Base-by-base conservation (phyloP, 2,888 invertebrate species). In the Chouioia cunea region DNA sequence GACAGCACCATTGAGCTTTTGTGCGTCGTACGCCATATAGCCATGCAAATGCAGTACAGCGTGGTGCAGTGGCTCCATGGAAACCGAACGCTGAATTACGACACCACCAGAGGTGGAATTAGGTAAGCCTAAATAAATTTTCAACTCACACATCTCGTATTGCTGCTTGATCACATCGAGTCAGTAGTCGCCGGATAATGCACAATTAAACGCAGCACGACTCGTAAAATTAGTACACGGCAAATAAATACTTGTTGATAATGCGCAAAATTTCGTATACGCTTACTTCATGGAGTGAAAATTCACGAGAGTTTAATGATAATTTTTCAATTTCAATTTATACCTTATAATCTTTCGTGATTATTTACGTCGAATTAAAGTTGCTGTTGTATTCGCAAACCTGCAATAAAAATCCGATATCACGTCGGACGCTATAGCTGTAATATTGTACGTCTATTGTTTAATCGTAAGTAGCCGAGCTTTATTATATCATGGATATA, bases 1-100 rank as follows among this genome's bases (percentile, higher is more conserved):
- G 91, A 91, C 79, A 91, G 91, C 16, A 91, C 91, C 15, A 88
- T 92, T 58, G 90, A 91, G 65, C 86, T 92, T 77, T 87, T 90
- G 67, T 92, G 92, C 84, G 86, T 91, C 70, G 88, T 89, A 67
- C 86, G 87, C 27, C 87, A 87, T 77, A 86, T 88, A 78, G 86
- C 87, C 52, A 87, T 87, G 82, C 87, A 87, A 74, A 86, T 90
- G 63, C 87, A 87, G 68, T 88, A 86, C 79, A 87, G 87, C 70
- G 90, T 90, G 65, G 88, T 89, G 56, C 87, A 87, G 78, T 91
- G 91, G 91, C 87, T 90, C 15, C 91, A 91, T 75, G 90, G 90
- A 74, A 89, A 89, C 66, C 84, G 88, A 71, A 88, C 89, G 18
- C 86, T 91, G 66, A 91, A 91, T 81, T 89, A 90, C 80, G 91